Conservation (phyloP, 2,113 vertebrate species). For the Pseudopodoces humilis region DNA sequence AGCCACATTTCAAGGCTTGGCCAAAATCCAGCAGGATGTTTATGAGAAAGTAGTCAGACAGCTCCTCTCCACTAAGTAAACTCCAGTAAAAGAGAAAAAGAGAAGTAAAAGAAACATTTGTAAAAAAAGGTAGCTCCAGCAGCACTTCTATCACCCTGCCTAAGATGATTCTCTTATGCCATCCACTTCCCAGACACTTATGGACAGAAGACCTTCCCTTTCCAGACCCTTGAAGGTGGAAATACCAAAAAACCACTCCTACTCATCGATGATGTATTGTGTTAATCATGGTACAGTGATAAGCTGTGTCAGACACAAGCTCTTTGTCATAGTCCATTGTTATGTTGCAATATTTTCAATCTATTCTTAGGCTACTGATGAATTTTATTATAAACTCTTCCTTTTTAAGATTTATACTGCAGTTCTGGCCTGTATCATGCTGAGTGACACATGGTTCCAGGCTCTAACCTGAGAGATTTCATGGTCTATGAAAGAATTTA, state of each 20-base stretch:
- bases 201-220: neutral
- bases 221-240: neutral
- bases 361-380: neutral
- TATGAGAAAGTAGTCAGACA: neutral
- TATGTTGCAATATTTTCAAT: neutral
- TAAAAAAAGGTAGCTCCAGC: neutral
- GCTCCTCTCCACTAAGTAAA: neutral
- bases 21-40: neutral
- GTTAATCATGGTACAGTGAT: neutral
- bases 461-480: neutral
- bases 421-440: neutral
- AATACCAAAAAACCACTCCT: neutral
- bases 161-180: neutral
- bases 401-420: neutral
- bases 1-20: neutral
- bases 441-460: neutral
- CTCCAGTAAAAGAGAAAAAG: neutral
- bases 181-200: neutral
- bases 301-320: neutral
- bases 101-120: neutral
- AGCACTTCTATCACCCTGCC: neutral
- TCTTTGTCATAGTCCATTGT: neutral
- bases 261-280: fast-evolving
- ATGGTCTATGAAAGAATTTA: neutral
- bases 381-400: neutral